These are phyloP conservation scores for Aphidoletes aphidimyza DNA, from an alignment of 2,888 invertebrate species.

Conservation along the genomic window DNA sequence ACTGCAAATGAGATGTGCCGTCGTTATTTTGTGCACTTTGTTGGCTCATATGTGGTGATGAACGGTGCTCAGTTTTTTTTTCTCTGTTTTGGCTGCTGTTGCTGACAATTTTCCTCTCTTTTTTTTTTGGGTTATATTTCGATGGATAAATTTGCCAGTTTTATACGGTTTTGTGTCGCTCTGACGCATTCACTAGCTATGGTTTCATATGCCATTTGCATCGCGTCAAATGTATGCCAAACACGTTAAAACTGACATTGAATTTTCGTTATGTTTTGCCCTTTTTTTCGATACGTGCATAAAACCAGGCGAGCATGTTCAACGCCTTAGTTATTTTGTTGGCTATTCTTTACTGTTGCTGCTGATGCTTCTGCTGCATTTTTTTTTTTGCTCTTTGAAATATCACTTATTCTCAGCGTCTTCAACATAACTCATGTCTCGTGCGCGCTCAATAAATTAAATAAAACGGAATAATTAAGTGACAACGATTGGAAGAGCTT, in stretches of 20 bases:
- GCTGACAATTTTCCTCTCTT: too few relatives aligned
- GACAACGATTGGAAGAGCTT: background rate
- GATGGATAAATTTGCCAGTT: too few relatives aligned
- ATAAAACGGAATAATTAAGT: constrained; percentile 36
- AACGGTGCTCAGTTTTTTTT: background rate
- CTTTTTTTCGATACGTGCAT: too few relatives aligned
- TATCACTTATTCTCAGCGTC: background rate
- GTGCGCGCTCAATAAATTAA: constrained; percentile 17
- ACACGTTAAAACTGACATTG: constrained; percentile 32
- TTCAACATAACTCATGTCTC: constrained; percentile 7
- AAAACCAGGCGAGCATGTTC: too few relatives aligned
- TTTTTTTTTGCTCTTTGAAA: too few relatives aligned
- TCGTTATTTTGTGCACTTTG: background rate
- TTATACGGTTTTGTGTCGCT: too few relatives aligned
- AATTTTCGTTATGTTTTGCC: background rate
- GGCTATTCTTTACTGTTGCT: too few relatives aligned
- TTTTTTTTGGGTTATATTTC: too few relatives aligned
- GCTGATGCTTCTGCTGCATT: too few relatives aligned
- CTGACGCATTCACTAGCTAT: background rate
- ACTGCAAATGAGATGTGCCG: background rate
- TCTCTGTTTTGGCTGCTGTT: background rate
- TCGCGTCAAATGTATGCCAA: background rate
- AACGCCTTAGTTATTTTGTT: too few relatives aligned
- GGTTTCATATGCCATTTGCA: background rate
- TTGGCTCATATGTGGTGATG: background rate